These are phyloP conservation scores for Gavia stellata DNA, from an alignment of 2,113 vertebrate species.

Conservation along the genomic window DNA sequence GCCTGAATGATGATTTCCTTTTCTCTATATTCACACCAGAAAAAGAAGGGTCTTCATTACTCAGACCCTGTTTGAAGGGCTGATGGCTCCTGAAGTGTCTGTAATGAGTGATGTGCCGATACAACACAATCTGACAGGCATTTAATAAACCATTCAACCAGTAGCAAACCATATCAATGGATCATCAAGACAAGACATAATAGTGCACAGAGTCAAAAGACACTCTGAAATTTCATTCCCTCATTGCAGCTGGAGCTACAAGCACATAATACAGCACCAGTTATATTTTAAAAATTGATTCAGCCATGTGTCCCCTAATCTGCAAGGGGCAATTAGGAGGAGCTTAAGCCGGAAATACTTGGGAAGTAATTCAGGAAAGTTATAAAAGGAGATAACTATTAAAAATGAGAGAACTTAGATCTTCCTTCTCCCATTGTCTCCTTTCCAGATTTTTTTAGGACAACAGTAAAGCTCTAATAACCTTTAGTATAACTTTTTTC, in stretches of 20 bases:
- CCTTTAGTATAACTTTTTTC: neutral
- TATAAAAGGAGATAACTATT: neutral
- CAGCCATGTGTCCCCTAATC: fast-evolving
- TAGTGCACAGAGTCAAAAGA: neutral
- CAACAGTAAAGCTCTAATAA: neutral
- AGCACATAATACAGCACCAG: neutral
- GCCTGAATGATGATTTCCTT: neutral
- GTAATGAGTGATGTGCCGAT: neutral
- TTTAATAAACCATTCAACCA: slow-evolving; percentile 18
- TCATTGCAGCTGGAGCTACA: neutral
- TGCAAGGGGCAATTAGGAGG: neutral
- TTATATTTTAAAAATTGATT: neutral
- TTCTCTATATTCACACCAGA: neutral
- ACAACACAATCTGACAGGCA: neutral
- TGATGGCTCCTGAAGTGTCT: neutral
- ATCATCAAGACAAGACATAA: neutral
- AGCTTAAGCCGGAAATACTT: neutral
- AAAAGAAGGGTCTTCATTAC: neutral
- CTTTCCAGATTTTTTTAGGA: neutral
- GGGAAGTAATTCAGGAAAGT: neutral
- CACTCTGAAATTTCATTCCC: neutral
- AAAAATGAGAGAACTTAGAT: neutral
- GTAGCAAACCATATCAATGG: neutral
- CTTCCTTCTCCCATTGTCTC: neutral
- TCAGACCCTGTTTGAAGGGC: neutral